phyloP scores from a whole-genome alignment of 2,888 invertebrate genomes.

The Drosophila koepferae region DNA sequence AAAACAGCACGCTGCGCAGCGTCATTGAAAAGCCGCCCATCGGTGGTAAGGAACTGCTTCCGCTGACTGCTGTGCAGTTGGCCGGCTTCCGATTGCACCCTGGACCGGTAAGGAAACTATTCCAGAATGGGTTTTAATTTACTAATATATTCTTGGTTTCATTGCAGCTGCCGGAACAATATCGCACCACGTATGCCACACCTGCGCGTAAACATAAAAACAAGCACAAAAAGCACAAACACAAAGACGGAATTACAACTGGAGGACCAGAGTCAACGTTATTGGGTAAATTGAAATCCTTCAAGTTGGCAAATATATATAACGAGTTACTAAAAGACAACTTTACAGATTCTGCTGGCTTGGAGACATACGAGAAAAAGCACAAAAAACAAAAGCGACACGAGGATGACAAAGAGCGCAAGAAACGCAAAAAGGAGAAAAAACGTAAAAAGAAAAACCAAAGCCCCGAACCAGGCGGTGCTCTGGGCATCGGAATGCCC shows the following conservation, averaged over 20 bases:
- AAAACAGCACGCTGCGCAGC: conserved; percentile 94
- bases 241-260: conserved; percentile 93
- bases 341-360: conserved; percentile 87
- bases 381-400: conserved; percentile 97
- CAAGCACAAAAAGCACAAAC: conserved; percentile 97
- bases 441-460: conserved; percentile 97
- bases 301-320: neutral
- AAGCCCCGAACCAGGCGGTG: conserved; percentile 90
- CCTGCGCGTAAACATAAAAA: conserved; percentile 97
- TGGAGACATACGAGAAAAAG: conserved; percentile 96
- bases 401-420: conserved; percentile 96
- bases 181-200: conserved; percentile 95
- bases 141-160: neutral
- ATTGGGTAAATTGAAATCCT: conserved; percentile 86
- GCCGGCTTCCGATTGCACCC: conserved; percentile 98
- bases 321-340: too few species aligned
- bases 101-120: conserved; percentile 88
- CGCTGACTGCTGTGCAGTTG: conserved; percentile 93
- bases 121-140: neutral
- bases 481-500: conserved; percentile 53
- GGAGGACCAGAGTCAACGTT: conserved; percentile 89
- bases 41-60: conserved; percentile 94
- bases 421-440: conserved; percentile 97
- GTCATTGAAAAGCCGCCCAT: conserved; percentile 98
- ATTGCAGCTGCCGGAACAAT: conserved; percentile 94